These are phyloP conservation scores for Lepidocyrtinus sp. DNA, from an alignment of 2,888 invertebrate genomes.

Conservation along the genomic window DNA sequence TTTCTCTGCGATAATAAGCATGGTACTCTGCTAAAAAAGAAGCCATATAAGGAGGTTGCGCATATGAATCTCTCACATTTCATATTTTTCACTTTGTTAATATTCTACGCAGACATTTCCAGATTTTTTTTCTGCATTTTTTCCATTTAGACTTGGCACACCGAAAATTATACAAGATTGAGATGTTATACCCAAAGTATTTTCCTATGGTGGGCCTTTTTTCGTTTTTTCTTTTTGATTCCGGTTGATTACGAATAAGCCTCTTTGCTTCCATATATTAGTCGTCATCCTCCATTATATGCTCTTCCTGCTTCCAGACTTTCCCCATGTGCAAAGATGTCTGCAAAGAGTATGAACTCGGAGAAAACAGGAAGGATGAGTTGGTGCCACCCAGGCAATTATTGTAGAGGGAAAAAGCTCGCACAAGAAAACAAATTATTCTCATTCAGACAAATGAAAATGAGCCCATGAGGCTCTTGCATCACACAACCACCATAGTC, in stretches of 20 bases:
- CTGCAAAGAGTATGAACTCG: too few species aligned
- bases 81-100: conserved; percentile 53
- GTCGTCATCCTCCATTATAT: conserved; percentile 22
- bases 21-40: conserved; percentile 8
- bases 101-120: conserved; percentile 51
- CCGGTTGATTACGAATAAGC: conserved; percentile 57
- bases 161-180: background rate
- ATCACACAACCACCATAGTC: conserved; percentile 1
- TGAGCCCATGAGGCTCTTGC: conserved; percentile 55
- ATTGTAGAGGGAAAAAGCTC: conserved; percentile 29
- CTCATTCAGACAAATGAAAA: conserved; percentile 60
- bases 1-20: conserved; percentile 19
- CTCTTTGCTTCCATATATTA: conserved; percentile 34
- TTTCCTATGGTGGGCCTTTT: conserved; percentile 34
- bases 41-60: conserved; percentile 22
- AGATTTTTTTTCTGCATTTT: conserved; percentile 56
- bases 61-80: conserved; percentile 33
- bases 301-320: background rate
- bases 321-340: background rate
- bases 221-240: conserved; percentile 33
- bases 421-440: conserved; percentile 34
- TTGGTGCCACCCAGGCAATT: conserved; percentile 56
- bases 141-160: conserved; percentile 39
- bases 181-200: conserved; percentile 12
- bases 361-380: conserved; percentile 34